Evolutionary conservation across 2,113 vertebrate species (phyloP), one percentile per base, ranked within the genome.

Genomic region (Tauraco erythrolophus): DNA sequence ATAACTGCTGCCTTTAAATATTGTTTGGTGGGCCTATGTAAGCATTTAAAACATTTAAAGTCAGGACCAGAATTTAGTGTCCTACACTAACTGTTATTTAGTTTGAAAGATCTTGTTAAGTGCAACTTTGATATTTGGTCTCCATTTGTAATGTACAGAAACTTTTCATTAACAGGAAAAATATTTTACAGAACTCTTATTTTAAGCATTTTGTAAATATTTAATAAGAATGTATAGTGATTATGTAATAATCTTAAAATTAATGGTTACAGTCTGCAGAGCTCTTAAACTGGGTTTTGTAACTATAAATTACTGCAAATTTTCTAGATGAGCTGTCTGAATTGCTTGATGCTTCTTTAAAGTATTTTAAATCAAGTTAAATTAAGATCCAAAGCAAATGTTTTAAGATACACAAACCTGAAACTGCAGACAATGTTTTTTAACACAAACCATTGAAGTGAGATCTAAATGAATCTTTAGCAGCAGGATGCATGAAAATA

Each of bases 141-240:
- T 39, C 24, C 21, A n/a, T 84, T 77, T 77, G 6, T 30, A 84
- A 83, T 10, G 3, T 72, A 58, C 10, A 54, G 7, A 5, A 84
- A 50, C 31, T n/a, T 82, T 43, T 61, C 0, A 0, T 22, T 53
- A 61, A 48, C 11, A 53, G 39, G 23, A 35, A 65, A 90, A 84
- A 24, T 2, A 15, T 43, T 69, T 70, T 61, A 46, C 0, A 0
- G 19, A 78, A 43, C 7, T 41, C 12, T 51, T 5, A 39, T 50
- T 46, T 4, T 2, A 88, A 78, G 5, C 5, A 48, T 75, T 91
- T 81, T 37, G 11, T 19, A 91, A 51, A 66, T 75, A 66, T 82
- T 82, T 82, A 39, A 35, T 35, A 74, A 66, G 23, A 75, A 71
- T 28, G 0, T 19, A 41, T 24, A 57, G 8, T 0, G 0, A 41